Conservation (phyloP, 2,888 invertebrate genomes). For the Dichetophora obliterata region DNA sequence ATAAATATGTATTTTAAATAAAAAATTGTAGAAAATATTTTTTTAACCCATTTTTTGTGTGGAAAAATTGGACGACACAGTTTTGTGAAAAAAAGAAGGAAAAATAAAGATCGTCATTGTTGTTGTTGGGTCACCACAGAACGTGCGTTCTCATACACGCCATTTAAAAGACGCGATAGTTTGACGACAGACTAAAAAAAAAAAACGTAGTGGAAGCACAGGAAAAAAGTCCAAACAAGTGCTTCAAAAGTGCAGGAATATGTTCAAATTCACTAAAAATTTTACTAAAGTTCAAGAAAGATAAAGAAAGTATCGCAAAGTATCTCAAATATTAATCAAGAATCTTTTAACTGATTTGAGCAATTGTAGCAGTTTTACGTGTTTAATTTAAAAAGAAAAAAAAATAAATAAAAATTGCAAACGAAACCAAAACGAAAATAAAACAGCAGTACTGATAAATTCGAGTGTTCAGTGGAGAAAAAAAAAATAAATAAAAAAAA, state of each 20-base stretch:
- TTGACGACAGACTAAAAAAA: background rate
- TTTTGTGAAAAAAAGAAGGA: background rate
- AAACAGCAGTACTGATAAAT: background rate
- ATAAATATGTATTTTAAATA: too few species aligned
- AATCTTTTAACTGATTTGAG: too few species aligned
- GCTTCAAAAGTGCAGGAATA: background rate
- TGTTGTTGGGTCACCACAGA: background rate
- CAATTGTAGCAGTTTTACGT: too few species aligned
- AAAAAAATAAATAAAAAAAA: background rate
- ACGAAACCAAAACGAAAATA: background rate
- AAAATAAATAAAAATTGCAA: background rate
- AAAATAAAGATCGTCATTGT: background rate
- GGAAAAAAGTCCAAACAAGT: background rate
- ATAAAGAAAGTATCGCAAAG: too few species aligned
- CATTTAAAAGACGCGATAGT: background rate
- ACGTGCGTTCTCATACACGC: background rate
- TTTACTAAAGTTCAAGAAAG: too few species aligned
- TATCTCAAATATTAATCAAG: too few species aligned
- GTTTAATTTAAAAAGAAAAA: constrained; percentile 10
- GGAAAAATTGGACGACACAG: background rate
- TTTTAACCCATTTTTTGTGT: too few species aligned
- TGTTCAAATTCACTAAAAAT: background rate
- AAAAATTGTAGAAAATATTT: background rate
- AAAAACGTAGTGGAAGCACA: background rate
- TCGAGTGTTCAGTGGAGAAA: background rate